These are phyloP conservation scores for Salvator merianae DNA, from an alignment of 2,113 vertebrate genomes.

Conservation along the genomic window DNA sequence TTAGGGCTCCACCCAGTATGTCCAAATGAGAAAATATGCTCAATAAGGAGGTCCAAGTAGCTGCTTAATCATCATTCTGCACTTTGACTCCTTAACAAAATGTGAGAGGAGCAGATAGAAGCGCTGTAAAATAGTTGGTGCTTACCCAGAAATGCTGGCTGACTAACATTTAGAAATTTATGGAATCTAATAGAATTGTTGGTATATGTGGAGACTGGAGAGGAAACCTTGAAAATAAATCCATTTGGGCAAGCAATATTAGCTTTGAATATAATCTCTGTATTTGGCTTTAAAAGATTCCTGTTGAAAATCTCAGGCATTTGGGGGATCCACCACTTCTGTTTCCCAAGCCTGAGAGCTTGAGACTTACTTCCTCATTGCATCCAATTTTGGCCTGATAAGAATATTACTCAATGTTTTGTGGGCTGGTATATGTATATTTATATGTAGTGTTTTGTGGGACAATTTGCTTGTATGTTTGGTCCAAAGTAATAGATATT, in stretches of 20 bases:
- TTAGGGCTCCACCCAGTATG: not conserved
- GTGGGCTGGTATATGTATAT: not conserved
- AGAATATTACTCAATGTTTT: no score
- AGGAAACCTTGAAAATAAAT: not conserved
- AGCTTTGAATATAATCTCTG: not conserved
- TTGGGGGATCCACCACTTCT: not conserved
- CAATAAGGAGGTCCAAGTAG: not conserved
- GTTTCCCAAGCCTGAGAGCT: not conserved
- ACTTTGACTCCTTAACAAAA: not conserved
- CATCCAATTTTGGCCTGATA: not conserved
- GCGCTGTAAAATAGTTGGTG: not conserved
- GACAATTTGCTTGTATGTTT: not conserved
- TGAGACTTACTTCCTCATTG: no score
- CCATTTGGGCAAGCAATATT: not conserved
- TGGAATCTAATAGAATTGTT: not conserved
- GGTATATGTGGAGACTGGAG: not conserved
- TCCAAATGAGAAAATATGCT: conserved; percentile 5
- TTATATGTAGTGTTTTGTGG: not conserved
- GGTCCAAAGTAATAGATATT: no score
- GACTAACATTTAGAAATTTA: not conserved
- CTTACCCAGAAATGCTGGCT: not conserved
- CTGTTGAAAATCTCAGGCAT: not conserved
- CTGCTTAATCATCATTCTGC: rapidly evolving
- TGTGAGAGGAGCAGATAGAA: rapidly evolving
- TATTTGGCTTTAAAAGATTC: not conserved